phyloP scores from a whole-genome alignment of 2,113 vertebrate species.

The Pteronura brasiliensis region DNA sequence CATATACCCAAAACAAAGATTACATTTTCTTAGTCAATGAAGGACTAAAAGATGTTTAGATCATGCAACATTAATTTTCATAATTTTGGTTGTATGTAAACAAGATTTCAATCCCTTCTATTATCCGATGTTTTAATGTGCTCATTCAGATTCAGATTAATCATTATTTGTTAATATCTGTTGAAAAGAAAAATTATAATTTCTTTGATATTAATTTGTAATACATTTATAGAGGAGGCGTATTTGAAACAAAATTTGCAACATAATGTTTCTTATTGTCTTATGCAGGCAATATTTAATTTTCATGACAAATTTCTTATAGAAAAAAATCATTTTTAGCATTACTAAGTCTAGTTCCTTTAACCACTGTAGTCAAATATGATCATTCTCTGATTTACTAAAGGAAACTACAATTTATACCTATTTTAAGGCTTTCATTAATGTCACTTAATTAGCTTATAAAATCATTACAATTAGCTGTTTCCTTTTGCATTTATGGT shows the following conservation, averaged over 20 bases:
- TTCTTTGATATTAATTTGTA: neutral
- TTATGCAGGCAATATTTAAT: neutral
- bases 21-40: neutral
- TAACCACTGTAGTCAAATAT: neutral
- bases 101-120: neutral
- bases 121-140: neutral
- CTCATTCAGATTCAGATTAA: conserved; percentile 9
- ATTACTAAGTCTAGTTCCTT: neutral
- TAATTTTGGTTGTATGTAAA: neutral
- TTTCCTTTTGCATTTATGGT: neutral
- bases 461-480: neutral
- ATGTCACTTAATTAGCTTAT: neutral
- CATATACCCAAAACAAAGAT: neutral
- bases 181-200: neutral
- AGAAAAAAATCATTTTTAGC: neutral
- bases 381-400: neutral
- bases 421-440: neutral
- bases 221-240: neutral
- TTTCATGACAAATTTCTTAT: neutral
- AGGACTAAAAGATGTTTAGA: neutral
- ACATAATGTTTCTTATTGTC: neutral
- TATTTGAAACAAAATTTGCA: neutral
- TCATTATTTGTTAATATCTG: neutral
- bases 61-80: neutral
- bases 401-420: neutral